A percentile compares a stretch with the other conserved stretches of the same genome.
phyloP scores from a whole-genome alignment of 2,888 invertebrate species.

The Boloria euphrosyne region DNA sequence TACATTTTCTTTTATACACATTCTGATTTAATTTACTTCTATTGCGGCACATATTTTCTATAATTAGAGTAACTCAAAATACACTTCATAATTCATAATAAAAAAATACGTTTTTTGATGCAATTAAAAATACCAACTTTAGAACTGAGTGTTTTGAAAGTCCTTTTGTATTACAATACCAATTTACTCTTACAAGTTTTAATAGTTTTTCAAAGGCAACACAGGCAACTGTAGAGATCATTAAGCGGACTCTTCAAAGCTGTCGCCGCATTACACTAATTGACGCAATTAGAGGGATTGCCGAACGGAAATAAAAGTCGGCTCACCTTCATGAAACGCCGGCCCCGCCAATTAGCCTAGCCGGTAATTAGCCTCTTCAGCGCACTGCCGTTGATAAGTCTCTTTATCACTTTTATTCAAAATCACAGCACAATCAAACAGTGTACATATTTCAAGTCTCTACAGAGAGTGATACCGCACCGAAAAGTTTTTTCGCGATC shows the following conservation, averaged over 20 bases:
- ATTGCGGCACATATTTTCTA: constrained; percentile 26
- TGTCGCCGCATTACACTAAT: constrained; percentile 82
- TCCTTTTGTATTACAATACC: constrained; percentile 27
- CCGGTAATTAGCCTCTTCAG: constrained; percentile 76
- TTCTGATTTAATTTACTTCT: constrained; percentile 26
- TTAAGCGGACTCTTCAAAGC: constrained; percentile 77
- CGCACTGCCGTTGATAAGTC: constrained; percentile 59
- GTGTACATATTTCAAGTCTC: constrained; percentile 60
- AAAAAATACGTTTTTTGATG: not conserved
- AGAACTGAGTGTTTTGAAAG: constrained; percentile 19
- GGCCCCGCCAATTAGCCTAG: constrained; percentile 79
- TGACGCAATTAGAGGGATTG: constrained; percentile 82
- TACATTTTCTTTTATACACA: constrained; percentile 38
- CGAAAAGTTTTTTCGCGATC: constrained; percentile 79
- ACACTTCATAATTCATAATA: not conserved
- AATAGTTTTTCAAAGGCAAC: constrained; percentile 63
- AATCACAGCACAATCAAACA: constrained; percentile 65
- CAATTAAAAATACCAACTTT: constrained; percentile 9
- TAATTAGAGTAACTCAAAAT: constrained; percentile 18
- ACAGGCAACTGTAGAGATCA: constrained; percentile 63
- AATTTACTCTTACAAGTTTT: constrained; percentile 45
- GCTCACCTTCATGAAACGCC: constrained; percentile 82
- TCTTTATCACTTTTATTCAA: constrained; percentile 61
- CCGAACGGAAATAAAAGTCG: constrained; percentile 82
- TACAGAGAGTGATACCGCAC: constrained; percentile 58